Conservation (phyloP, 1,140 invertebrate species). For the Heliconius congener region DNA sequence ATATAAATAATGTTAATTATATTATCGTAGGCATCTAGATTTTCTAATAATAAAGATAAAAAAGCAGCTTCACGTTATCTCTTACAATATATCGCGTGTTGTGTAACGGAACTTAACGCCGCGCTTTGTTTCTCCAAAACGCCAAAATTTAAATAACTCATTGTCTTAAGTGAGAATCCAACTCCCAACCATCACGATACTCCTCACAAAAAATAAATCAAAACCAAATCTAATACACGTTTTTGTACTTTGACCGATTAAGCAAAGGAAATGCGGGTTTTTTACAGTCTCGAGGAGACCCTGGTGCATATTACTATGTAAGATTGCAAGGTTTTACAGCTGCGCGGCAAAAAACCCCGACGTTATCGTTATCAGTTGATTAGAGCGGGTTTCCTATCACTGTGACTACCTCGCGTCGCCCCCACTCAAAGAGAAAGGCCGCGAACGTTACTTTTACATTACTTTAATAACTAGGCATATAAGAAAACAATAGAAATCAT, state of each 20-base stretch:
- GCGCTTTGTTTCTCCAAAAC: no score
- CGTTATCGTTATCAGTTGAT: conserved; percentile 49
- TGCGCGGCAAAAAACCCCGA: conserved; percentile 42
- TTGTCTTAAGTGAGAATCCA: no score
- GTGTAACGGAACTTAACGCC: no score
- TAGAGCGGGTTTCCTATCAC: conserved; percentile 45
- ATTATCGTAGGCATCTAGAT: no score
- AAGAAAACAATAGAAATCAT: not conserved
- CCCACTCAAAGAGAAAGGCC: conserved; percentile 14
- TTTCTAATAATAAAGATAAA: no score
- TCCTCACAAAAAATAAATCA: no score
- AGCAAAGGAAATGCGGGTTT: not conserved
- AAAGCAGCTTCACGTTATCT: no score
- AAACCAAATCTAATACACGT: no score
- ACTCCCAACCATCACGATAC: no score
- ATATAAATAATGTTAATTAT: no score
- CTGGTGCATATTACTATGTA: not conserved
- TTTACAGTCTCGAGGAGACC: not conserved
- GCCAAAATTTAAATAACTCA: no score
- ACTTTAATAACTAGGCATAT: not conserved
- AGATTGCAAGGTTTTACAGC: conserved; percentile 25
- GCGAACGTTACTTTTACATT: not conserved
- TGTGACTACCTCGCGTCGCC: conserved; percentile 17
- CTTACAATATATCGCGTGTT: no score
- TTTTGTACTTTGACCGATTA: not conserved